Evolutionary conservation across 53 echinoderm and acorn worm genomes (phyloP).

Genomic region (Astropecten irregularis): DNA sequence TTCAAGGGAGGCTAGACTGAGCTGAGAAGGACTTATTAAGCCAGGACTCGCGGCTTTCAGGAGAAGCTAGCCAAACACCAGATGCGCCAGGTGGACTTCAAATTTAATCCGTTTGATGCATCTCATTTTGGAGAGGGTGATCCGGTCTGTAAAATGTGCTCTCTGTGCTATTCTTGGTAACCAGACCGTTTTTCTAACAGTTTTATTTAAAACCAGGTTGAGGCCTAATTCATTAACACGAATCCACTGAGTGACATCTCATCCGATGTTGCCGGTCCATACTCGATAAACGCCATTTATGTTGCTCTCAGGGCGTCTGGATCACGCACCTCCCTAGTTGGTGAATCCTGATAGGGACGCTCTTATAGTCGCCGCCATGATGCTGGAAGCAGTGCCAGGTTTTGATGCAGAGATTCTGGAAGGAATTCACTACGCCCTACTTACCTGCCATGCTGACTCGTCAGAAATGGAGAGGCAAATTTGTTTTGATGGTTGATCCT

Average conservation of each 20-base stretch:
- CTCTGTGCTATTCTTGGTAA: no score
- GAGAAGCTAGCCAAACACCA: constrained; percentile 33
- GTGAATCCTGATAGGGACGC: constrained; percentile 14
- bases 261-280: constrained; percentile 39
- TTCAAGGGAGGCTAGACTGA: no score
- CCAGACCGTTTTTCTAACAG: background rate
- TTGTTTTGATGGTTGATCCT: no score
- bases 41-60: constrained; percentile 54
- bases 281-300: constrained; percentile 51
- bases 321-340: constrained; percentile 14
- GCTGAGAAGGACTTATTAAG: constrained; percentile 25
- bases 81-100: constrained; percentile 9
- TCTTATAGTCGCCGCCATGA: background rate
- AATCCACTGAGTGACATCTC: constrained; percentile 52
- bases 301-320: constrained; percentile 53
- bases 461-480: background rate
- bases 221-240: constrained; percentile 52
- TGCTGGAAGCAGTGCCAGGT: constrained; percentile 32
- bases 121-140: constrained; percentile 52
- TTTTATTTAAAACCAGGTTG: constrained; percentile 53
- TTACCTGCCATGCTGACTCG: constrained; percentile 1
- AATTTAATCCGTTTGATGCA: constrained; percentile 46
- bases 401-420: constrained; percentile 11
- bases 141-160: constrained; percentile 46
- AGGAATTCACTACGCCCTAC: background rate